phyloP scores from a whole-genome alignment of 2,888 invertebrate species.

The Tryphoninae sp. region DNA sequence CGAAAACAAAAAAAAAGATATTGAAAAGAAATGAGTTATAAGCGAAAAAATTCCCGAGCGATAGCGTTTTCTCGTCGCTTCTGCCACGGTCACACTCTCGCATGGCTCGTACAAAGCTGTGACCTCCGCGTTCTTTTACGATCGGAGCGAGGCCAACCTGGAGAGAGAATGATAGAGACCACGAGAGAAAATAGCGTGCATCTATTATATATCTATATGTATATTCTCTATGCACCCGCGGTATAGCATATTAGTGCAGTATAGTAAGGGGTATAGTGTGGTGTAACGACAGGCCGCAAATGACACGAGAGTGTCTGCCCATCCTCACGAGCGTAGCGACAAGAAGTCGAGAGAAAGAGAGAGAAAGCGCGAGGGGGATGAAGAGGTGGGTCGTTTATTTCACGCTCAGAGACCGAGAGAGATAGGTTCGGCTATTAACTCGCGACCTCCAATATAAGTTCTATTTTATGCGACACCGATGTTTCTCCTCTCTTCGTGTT shows the following conservation, averaged over 20 bases:
- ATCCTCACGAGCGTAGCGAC: constrained; percentile 42
- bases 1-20: constrained; percentile 15
- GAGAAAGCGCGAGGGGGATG: neutral
- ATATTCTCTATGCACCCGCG: constrained; percentile 29
- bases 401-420: neutral
- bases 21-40: constrained; percentile 17
- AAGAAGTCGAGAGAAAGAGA: neutral
- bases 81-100: constrained; percentile 25
- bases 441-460: constrained; percentile 61
- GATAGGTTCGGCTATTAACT: constrained; percentile 60
- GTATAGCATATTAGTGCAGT: constrained; percentile 47
- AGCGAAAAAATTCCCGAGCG: constrained; percentile 41
- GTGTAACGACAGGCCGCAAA: constrained; percentile 54
- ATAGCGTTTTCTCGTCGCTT: constrained; percentile 50
- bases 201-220: neutral
- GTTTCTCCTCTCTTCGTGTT: constrained; percentile 21
- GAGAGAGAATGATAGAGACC: constrained; percentile 13
- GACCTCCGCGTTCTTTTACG: constrained; percentile 48
- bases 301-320: constrained; percentile 60
- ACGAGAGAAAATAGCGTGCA: constrained; percentile 7
- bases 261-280: constrained; percentile 26
- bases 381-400: neutral
- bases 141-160: constrained; percentile 41
- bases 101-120: constrained; percentile 45
- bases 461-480: constrained; percentile 55